A percentile compares a stretch with the other conserved stretches of the same genome.
phyloP scores from a whole-genome alignment of 2,888 invertebrate genomes.

The Xestia sexstrigata region DNA sequence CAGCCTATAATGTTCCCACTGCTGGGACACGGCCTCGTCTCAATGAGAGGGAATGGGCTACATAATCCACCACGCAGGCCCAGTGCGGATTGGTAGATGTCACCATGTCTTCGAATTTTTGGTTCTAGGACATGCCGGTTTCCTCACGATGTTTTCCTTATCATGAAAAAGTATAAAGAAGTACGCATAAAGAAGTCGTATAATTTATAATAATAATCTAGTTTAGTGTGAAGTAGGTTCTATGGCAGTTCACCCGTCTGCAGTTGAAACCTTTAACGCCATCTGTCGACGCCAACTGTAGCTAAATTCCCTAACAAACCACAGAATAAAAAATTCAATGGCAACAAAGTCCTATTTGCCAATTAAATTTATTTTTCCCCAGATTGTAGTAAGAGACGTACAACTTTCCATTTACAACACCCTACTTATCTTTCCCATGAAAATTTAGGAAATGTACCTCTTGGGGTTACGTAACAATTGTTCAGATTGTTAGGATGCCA shows the following conservation, averaged over 20 bases:
- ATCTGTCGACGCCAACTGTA: constrained; percentile 18
- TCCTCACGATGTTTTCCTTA: too few relatives aligned
- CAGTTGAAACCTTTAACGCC: constrained; percentile 7
- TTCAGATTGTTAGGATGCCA: constrained; percentile 44
- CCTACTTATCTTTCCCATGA: constrained; percentile 70
- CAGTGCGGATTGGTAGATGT: too few relatives aligned
- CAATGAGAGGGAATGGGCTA: too few relatives aligned
- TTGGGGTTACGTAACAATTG: constrained; percentile 43
- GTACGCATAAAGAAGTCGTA: too few relatives aligned
- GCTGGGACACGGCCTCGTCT: too few relatives aligned
- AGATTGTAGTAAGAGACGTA: constrained; percentile 68
- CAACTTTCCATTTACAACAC: constrained; percentile 72
- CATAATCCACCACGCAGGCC: too few relatives aligned
- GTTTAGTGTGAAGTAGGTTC: neutral
- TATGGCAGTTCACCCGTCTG: neutral
- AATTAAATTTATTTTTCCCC: constrained; percentile 79
- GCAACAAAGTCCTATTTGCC: constrained; percentile 58
- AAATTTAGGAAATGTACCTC: constrained; percentile 52
- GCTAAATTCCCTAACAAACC: constrained; percentile 51
- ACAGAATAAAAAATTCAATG: constrained; percentile 53
- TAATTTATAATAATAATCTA: too few relatives aligned
- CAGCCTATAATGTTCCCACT: too few relatives aligned
- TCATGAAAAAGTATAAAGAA: too few relatives aligned
- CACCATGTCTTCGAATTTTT: too few relatives aligned
- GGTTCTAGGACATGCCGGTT: too few relatives aligned